Evolutionary conservation across 2,797 vertebrate species (phyloP), one percentile per base, ranked within the genome.

Genomic region (Sitta carolinensis): DNA sequence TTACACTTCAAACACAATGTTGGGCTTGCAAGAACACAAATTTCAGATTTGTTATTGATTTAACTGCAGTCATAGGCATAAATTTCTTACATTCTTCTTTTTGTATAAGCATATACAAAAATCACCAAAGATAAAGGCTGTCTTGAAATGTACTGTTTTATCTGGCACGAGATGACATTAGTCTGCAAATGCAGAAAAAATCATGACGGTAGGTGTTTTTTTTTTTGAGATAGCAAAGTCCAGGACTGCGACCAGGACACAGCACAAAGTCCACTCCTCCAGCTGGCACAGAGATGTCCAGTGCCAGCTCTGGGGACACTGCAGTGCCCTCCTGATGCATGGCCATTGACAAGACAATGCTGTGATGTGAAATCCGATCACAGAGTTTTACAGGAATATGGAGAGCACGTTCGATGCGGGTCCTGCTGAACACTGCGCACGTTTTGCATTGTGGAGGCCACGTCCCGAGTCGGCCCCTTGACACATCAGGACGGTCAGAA

Each of bases 321-420:
- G 34, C 3, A 0, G 59, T 16, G 23, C 59, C 30, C 52, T 58
- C 55, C 36, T 0, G 5, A 30, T 47, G 20, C 36, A 8, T 5
- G 3, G 25, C 14, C 11, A 2, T 2, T 9, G 43, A 47, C 2
- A 27, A 7, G 27, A 10, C 50, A 32, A 13, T 3, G 27, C 12
- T 7, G 51, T 5, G 11, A 22, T 21, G 3, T 22, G 6, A 47
- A 73, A 73, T 22, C 2, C 1, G 0, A 36, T 2, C 7, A 2
- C 0, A 5, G 0, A 3, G 11, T 15, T 64, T 75, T 50, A 36
- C 0, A 27, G 30, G 17, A 78, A 68, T 15, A 9, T 0, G 0
- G 43, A 59, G 13, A 30, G 1, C 0, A 5, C 8, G 1, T 22
- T 27, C 14, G 47, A 16, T 1, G 30, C 15, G 17, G 43, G 16